Base-by-base conservation (phyloP, 1,140 invertebrate species). In the Sycophaga agraensis region DNA sequence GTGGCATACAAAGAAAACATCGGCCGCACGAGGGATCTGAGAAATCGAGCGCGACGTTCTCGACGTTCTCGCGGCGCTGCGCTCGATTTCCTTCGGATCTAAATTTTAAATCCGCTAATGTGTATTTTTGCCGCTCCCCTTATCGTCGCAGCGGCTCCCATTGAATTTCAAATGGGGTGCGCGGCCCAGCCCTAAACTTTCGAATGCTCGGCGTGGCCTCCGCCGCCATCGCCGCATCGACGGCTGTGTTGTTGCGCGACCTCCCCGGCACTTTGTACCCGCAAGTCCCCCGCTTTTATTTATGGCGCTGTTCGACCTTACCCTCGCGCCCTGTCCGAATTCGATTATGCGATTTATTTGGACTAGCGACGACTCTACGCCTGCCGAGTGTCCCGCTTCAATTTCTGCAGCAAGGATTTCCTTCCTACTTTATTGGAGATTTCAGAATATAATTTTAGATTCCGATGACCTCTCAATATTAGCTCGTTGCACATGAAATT, bases 121-220 rank as follows among this genome's bases (percentile, higher is more conserved):
- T 76, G 74, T 77, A 80, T 79, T 79, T 80, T 79, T 79, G 70
- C 40, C 66, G 61, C 55, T 50, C 42, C 46, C 35, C 58, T 76
- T 76, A 77, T 75, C 75, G 70, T 65, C 45, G 35, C 60, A 68
- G 67, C 66, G 46, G 8, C 56, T 70, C 66, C 54, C 66, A 75
- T 77, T 79, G 75, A 76, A 79, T 76, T 80, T 79, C 74, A 78
- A 79, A 79, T 78, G n/a, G n/a, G n/a, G n/a, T n/a, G n/a, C n/a
- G n/a, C n/a, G n/a, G n/a, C n/a, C n/a, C n/a, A n/a, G n/a, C n/a
- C 60, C 64, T 21, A 50, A 73, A 77, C 69, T 71, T 73, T 71
- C 60, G 62, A 70, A 73, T 71, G 66, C 70, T 73, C 73, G 65
- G 68, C 5, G 42, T 24, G 21, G 12, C 11, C 28, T 6, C 28